A percentile compares a stretch with the other conserved stretches of the same genome.
These are phyloP conservation scores for Clarias platycephalus DNA, from an alignment of 2,797 vertebrate species.

Conservation along the genomic window DNA sequence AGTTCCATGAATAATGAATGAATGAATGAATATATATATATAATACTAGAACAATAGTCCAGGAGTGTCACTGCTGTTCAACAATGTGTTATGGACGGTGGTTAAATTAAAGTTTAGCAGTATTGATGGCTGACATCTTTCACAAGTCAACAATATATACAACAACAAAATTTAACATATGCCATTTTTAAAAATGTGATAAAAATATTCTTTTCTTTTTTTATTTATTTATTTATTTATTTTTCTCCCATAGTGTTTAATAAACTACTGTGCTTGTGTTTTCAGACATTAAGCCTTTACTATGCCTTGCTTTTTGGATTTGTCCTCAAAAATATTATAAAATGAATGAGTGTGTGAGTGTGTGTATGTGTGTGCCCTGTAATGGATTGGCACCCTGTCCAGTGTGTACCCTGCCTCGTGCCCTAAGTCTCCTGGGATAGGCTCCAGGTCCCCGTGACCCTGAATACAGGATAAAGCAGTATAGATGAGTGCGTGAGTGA, in stretches of 20 bases:
- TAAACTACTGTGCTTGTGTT: neutral
- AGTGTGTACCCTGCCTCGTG: no score
- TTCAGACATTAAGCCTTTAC: neutral
- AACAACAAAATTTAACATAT: neutral
- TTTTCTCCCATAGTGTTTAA: neutral
- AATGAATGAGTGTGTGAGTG: neutral
- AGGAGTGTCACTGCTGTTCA: neutral
- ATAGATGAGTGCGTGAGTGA: no score
- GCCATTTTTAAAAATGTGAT: neutral
- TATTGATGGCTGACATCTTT: neutral
- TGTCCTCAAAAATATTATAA: neutral
- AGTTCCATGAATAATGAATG: neutral
- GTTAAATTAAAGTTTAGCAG: neutral
- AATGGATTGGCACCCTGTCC: no score
- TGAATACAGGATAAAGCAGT: no score
- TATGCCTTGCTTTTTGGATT: neutral
- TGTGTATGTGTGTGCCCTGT: no score
- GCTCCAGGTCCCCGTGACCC: no score
- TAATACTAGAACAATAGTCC: neutral
- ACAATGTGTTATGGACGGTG: neutral
- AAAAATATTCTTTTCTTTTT: neutral
- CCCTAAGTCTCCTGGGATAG: no score
- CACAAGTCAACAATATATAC: neutral
- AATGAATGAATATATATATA: neutral
- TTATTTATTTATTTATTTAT: no score